A percentile compares a stretch with the other conserved stretches of the same genome.
Evolutionary conservation across 2,888 invertebrate species (phyloP).

Genomic region (Epiblema foenella): DNA sequence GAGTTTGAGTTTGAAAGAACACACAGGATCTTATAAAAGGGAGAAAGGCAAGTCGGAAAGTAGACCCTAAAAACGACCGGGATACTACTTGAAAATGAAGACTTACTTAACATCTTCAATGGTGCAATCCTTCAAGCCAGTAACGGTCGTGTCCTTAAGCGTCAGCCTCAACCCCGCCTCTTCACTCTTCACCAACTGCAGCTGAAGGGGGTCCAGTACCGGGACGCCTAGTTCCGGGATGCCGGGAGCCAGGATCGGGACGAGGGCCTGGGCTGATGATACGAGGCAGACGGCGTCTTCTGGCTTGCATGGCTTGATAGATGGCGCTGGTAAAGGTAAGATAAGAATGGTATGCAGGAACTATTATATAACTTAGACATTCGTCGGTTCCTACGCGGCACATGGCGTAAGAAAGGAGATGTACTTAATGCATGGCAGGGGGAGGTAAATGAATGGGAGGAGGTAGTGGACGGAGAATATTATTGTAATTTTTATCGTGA

Average conservation of each 20-base stretch:
- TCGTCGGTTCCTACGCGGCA: no score
- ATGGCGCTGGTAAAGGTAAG: slow-evolving; percentile 62
- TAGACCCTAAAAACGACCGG: no score
- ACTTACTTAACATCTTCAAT: slow-evolving; percentile 72
- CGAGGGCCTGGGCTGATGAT: slow-evolving; percentile 61
- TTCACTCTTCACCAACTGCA: slow-evolving; percentile 63
- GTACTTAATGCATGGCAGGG: no score
- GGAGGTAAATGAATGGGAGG: no score
- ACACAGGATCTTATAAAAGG: no score
- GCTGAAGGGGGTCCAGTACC: slow-evolving; percentile 66
- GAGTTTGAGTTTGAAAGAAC: no score
- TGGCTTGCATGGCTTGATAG: slow-evolving; percentile 68
- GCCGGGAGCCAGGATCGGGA: slow-evolving; percentile 64
- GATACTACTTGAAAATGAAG: no score
- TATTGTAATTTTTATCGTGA: no score
- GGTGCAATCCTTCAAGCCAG: slow-evolving; percentile 67
- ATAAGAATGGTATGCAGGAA: not conserved
- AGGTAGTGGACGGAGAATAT: no score
- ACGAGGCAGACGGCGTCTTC: slow-evolving; percentile 63
- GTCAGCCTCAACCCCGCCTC: slow-evolving; percentile 62
- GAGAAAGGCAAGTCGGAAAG: no score
- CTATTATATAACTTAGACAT: not conserved
- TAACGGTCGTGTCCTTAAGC: slow-evolving; percentile 65
- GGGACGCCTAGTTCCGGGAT: slow-evolving; percentile 66
- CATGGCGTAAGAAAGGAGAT: no score